Conservation (phyloP, 2,113 vertebrate genomes). For the Phyllopteryx taeniolatus region DNA sequence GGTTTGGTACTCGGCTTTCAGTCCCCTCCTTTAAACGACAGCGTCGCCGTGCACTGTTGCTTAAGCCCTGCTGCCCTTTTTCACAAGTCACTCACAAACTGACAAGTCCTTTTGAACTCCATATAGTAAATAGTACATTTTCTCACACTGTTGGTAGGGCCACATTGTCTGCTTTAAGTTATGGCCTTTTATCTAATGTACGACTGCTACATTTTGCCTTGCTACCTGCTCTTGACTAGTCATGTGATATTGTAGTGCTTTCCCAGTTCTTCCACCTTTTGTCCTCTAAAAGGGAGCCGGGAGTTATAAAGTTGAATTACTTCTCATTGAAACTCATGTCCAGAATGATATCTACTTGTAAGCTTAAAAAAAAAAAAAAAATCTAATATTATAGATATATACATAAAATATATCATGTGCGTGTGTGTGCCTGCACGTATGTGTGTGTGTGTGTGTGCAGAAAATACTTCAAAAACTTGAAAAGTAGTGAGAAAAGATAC, state of each 20-base stretch:
- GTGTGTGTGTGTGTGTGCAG: conserved; percentile 14
- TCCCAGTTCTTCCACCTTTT: conserved; percentile 43
- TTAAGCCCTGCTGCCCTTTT: conserved; percentile 39
- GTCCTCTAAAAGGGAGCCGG: conserved; percentile 45
- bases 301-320: conserved; percentile 42
- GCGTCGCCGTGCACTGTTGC: conserved; percentile 49
- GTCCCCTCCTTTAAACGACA: not conserved
- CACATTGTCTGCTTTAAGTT: conserved; percentile 20
- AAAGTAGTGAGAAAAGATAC: conserved; percentile 59
- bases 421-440: not conserved
- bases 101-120: conserved; percentile 31
- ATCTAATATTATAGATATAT: conserved; percentile 5
- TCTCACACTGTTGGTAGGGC: conserved; percentile 37
- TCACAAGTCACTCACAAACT: conserved; percentile 27
- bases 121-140: conserved; percentile 49
- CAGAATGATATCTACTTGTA: conserved; percentile 59
- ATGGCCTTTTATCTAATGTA: conserved; percentile 46
- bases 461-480: conserved; percentile 65
- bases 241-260: conserved; percentile 68
- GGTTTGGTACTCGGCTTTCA: conserved; percentile 8
- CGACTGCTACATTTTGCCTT: conserved; percentile 29
- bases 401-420: conserved; percentile 1
- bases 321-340: conserved; percentile 50
- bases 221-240: conserved; percentile 65
- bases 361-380: conserved; percentile 33